Evolutionary conservation across 2,113 vertebrate genomes (phyloP), one percentile per base, ranked within the genome.

Genomic region (Cinclus mexicanus): DNA sequence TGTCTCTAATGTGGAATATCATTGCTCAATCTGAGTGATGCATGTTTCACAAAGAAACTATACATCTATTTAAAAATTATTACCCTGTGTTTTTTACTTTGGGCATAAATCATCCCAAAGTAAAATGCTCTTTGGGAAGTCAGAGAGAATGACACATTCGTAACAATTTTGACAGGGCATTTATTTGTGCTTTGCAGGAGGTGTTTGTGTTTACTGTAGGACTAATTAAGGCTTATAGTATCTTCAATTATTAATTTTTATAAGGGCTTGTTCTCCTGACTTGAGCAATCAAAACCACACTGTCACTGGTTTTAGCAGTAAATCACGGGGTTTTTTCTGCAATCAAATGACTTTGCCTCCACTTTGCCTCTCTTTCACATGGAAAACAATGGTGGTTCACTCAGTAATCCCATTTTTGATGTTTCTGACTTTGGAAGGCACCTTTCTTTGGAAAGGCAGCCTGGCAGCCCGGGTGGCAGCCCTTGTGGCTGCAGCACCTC

Each of bases 161-260:
- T 52, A 61, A 24, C 20, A 7, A n/a, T 80, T 83, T 15, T 1
- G 0, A 29, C 13, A 35, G 65, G 61, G 20, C 25, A 29, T 78
- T 81, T 86, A 39, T 83, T 86, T 91, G 53, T 90, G 55, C 56
- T 93, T 56, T 78, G 49, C 41, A 75, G 44, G 64, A 77, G 37
- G 28, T 1, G 0, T 80, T 95, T 71, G 72, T 70, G 39, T 52
- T 64, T 93, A 60, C 85, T 65, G 22, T 52, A 63, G 55, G 39
- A 80, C 53, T 95, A 65, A 50, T 74, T 60, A 84, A 85, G 46
- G 17, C n/a, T 86, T 68, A 81, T 4, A 39, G 31, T 72, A 28
- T 56, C 61, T 89, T 94, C 70, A 94, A 42, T 75, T 92, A 65
- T 87, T 96, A 41, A 87, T 91, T 91, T 90, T 87, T 89, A 14